These are phyloP conservation scores for Heteropelma amictum DNA, from an alignment of 2,888 invertebrate species.

Conservation along the genomic window DNA sequence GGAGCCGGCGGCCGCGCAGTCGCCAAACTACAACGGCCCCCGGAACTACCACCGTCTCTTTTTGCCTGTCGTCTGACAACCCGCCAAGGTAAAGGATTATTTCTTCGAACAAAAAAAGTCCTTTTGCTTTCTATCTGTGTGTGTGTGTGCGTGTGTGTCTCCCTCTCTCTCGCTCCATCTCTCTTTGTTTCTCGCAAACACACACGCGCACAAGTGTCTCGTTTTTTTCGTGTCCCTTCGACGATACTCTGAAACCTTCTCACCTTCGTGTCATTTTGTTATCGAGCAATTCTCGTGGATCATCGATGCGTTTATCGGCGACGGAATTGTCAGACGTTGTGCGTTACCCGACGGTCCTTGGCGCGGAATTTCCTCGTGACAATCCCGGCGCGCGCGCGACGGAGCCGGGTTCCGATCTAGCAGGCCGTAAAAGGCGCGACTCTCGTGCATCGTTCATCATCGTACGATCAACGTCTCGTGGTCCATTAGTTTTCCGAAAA, in stretches of 20 bases:
- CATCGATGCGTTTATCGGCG: background rate
- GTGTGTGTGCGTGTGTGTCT: too few relatives aligned
- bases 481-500: conserved; percentile 1
- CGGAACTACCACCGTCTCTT: conserved; percentile 63
- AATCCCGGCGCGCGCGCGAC: conserved; percentile 27
- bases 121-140: too few relatives aligned
- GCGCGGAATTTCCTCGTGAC: conserved; percentile 36
- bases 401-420: conserved; percentile 50
- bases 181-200: too few relatives aligned
- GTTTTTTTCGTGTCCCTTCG: too few relatives aligned
- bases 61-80: conserved; percentile 63
- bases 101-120: conserved; percentile 44
- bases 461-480: background rate
- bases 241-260: background rate
- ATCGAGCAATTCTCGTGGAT: background rate
- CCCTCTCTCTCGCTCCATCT: conserved; percentile 1
- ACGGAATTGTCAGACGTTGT: conserved; percentile 15
- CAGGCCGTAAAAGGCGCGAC: conserved; percentile 62
- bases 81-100: conserved; percentile 69
- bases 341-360: background rate
- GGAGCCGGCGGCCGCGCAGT: conserved; percentile 68
- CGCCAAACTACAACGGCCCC: conserved; percentile 70
- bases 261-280: background rate
- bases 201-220: too few relatives aligned
- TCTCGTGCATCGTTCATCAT: conserved; percentile 40